Evolutionary conservation across 1,140 invertebrate genomes (phyloP), one percentile per base, ranked within the genome.

Genomic region (Tribolium madens): DNA sequence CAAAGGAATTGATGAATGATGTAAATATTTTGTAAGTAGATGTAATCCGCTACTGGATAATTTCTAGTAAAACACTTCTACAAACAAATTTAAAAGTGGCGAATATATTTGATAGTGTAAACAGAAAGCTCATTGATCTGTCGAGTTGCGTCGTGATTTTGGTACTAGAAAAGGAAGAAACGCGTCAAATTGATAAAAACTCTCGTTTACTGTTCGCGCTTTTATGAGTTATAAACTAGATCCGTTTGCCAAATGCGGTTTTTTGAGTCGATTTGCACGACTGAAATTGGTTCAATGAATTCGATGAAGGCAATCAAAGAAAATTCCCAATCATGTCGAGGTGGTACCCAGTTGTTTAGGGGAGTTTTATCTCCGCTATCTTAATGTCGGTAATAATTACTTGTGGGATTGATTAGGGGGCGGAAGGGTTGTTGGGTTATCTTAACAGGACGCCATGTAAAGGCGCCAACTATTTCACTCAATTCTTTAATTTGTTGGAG

Each of bases 321-420:
- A 31, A 18, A 14, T 64, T 64, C 13, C 26, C 21, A 64, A 64
- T 64, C 57, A 64, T 64, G 57, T 64, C 26, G 57, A 18, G 26
- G 57, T 64, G 21, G 57, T 64, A 57, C 21, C 21, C 33, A 12
- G 47, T 18, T 21, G 13, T 48, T 33, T n/a, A 71, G 42, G 69
- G 17, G 9, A 17, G 7, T 14, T 42, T 47, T 72, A 50, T 72
- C 64, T 68, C 31, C 18, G 31, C 15, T 73, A 72, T 77, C 76
- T 77, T 77, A 77, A 77, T 77, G 76, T 36, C 60, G 70, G 72
- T 36, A 73, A 68, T 77, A 77, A 77, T 77, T 77, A 77, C 71
- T 73, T 26, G 76, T 33, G 57, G 57, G 57, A 33, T 64, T 64
- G 57, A 64, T 64, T 64, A 64, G 57, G 52, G 57, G 31, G 57